Evolutionary conservation across 1,140 invertebrate genomes (phyloP).

Genomic region (Bactericera cockerelli): DNA sequence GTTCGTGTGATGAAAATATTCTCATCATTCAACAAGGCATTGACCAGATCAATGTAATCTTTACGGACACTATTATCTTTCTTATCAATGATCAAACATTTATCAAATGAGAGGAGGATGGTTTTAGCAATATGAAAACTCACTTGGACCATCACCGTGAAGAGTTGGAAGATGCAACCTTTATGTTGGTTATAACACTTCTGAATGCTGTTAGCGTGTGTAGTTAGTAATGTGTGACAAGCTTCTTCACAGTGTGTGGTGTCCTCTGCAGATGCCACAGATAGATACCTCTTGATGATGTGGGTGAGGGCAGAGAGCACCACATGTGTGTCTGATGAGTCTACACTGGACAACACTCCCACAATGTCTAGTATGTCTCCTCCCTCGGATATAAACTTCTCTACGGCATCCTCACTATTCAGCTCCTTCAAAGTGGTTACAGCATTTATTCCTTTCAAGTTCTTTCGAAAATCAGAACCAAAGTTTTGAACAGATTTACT

Average conservation of each 20-base stretch:
- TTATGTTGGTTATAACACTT: not conserved
- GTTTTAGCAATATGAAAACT: constrained; percentile 7
- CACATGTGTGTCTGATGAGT: not conserved
- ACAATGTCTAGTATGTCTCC: not conserved
- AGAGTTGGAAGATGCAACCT: not conserved
- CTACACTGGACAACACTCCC: not conserved
- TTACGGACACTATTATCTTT: constrained; percentile 2
- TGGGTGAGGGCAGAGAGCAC: not conserved
- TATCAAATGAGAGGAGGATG: not conserved
- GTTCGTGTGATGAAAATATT: not conserved
- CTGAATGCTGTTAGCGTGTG: not conserved
- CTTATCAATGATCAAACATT: not conserved
- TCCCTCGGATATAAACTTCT: not conserved
- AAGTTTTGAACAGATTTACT: not conserved
- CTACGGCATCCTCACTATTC: not conserved
- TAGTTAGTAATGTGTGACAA: not conserved
- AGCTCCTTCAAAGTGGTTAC: not conserved
- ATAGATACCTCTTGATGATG: not conserved
- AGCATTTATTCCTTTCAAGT: not conserved
- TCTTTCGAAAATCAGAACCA: not conserved
- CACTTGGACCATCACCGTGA: not conserved
- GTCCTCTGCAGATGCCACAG: not conserved
- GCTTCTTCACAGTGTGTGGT: not conserved
- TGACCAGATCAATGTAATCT: constrained; percentile 5
- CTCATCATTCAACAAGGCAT: not conserved